Base-by-base conservation (phyloP, 2,888 invertebrate genomes). In the Erebia ligea region DNA sequence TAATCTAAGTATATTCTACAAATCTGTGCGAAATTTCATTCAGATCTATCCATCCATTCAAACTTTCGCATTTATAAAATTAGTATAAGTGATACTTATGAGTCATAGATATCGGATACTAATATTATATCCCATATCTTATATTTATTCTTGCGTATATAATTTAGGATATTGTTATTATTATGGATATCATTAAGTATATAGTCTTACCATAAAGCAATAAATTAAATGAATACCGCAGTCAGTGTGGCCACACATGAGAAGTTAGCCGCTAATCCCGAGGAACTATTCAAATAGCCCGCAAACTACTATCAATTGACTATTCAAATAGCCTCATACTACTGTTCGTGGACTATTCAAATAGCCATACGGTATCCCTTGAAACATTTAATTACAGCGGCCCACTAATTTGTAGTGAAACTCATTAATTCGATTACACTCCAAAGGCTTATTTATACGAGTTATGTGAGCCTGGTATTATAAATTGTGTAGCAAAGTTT, bases 331-430 rank as follows among this genome's bases (percentile, higher is more conserved):
- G 21, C 56, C 66, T 40, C 56, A 42, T 13, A 66, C 65, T 65
- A 54, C 34, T 45, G 19, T 19, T 45, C 2, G 42, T 2, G 56
- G 25, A 21, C 56, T 57, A 66, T 66, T 66, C 45, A 21, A 56
- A 56, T 42, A 56, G 19, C 45, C 56, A 9, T 57, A 54, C 59
- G 64, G 66, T 62, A 63, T 70, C 66, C 62, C 70, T 68, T 72
- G 70, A 70, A 74, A 73, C 71, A 73, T 73, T 73, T 72, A 72
- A 74, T 72, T 72, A 72, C 57, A 70, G 54, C 66, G 48, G 57
- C 69, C 54, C 59, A 70, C 61, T 69, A 67, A 63, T 72, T 70
- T 68, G 72, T 70, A 67, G 69, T 58, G 56, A 34, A 70, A 70
- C 68, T 68, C 34, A 68, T 61, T 68, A 61, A 72, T 74, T 68